A percentile compares a stretch with the other conserved stretches of the same genome.
phyloP scores from a whole-genome alignment of 2,797 vertebrate species.

The Tangara arthus region DNA sequence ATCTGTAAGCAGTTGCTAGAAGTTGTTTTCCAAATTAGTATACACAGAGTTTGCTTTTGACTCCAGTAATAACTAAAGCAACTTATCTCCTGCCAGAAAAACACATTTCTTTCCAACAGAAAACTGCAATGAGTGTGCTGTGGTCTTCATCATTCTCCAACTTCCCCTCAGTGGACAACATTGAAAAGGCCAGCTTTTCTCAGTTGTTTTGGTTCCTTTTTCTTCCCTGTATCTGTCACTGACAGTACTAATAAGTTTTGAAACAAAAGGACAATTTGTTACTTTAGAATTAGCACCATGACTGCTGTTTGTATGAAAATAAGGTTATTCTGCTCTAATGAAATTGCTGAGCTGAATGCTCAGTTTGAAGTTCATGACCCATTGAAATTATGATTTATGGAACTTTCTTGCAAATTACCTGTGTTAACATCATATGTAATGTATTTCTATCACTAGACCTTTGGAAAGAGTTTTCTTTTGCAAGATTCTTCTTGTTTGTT shows the following conservation, averaged over 20 bases:
- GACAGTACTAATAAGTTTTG: neutral
- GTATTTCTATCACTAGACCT: constrained; percentile 1
- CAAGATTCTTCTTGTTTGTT: neutral
- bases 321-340: constrained; percentile 39
- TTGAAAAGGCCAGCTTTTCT: neutral
- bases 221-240: neutral
- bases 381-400: constrained; percentile 46
- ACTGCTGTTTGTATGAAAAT: constrained; percentile 47
- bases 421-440: neutral
- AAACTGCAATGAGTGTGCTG: constrained; percentile 2
- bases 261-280: constrained; percentile 41
- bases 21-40: neutral
- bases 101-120: constrained; percentile 14
- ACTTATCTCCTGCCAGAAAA: neutral
- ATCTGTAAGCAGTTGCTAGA: neutral
- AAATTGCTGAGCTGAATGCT: constrained; percentile 49
- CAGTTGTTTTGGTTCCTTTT: neutral
- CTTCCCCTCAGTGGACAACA: neutral
- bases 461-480: neutral
- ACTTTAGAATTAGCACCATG: constrained; percentile 36
- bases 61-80: neutral
- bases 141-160: neutral
- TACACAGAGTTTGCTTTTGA: neutral
- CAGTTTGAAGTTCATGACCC: constrained; percentile 40
- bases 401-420: constrained; percentile 14